phyloP scores from a whole-genome alignment of 2,888 invertebrate species.

The Parnassius glacialis region DNA sequence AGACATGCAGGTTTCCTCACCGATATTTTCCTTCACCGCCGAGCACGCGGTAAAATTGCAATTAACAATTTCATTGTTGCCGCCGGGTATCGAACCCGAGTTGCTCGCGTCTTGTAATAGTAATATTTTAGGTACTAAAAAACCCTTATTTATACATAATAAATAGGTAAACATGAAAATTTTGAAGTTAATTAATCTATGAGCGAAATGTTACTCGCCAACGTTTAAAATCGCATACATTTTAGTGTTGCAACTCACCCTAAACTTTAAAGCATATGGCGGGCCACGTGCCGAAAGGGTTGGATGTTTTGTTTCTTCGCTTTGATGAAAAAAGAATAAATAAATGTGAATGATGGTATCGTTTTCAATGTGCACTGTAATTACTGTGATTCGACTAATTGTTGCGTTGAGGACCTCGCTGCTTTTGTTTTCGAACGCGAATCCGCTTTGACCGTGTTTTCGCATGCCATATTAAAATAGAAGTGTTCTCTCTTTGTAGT shows the following conservation, averaged over 20 bases:
- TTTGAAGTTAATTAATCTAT: too few relatives aligned
- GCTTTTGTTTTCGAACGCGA: conserved; percentile 64
- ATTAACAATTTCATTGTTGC: too few relatives aligned
- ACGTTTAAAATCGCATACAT: conserved; percentile 38
- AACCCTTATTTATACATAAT: too few relatives aligned
- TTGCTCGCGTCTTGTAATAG: too few relatives aligned
- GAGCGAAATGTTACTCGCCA: background rate
- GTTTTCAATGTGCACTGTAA: conserved; percentile 68
- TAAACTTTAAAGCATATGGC: conserved; percentile 57
- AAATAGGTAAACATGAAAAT: too few relatives aligned
- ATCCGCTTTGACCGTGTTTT: conserved; percentile 72
- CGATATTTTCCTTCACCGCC: too few relatives aligned
- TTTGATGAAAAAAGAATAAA: conserved; percentile 47
- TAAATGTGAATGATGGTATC: conserved; percentile 68
- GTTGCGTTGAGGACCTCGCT: conserved; percentile 55
- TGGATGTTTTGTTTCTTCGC: conserved; percentile 59
- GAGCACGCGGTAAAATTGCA: too few relatives aligned
- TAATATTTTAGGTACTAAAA: too few relatives aligned
- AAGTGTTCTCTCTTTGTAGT: conserved; percentile 54
- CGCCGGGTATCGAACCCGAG: too few relatives aligned
- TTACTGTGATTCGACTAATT: conserved; percentile 76
- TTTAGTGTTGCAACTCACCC: conserved; percentile 41
- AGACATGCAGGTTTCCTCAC: too few relatives aligned
- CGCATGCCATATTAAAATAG: conserved; percentile 68
- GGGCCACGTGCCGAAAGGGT: conserved; percentile 71